Conservation (phyloP, 1,140 invertebrate genomes). For the Rhyacophila brunnea region DNA sequence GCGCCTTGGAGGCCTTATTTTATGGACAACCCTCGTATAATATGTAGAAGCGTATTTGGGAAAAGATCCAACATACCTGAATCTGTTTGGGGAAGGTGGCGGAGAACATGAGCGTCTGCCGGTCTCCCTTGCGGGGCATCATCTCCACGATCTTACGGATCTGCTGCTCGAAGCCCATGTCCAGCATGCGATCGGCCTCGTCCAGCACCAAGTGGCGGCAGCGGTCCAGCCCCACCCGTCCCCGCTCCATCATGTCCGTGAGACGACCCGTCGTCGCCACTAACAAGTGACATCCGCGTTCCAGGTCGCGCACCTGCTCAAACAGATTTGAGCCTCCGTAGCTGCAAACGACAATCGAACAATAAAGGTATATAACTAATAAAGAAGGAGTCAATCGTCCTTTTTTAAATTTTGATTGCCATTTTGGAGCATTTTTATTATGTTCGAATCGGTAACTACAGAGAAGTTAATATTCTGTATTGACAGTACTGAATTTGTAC, state of each 20-base stretch:
- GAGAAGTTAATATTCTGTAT: too few species aligned
- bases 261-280: slow-evolving; percentile 88
- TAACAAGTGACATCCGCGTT: slow-evolving; percentile 80
- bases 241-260: slow-evolving; percentile 72
- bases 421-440: too few species aligned
- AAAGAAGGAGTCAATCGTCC: too few species aligned
- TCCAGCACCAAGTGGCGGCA: slow-evolving; percentile 87
- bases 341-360: too few species aligned
- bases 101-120: slow-evolving; percentile 83
- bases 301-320: slow-evolving; percentile 71
- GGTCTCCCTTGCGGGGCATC: slow-evolving; percentile 72
- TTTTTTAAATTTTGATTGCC: too few species aligned
- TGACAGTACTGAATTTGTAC: too few species aligned
- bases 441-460: too few species aligned
- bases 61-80: slow-evolving; percentile 47
- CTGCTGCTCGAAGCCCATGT: slow-evolving; percentile 87
- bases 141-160: slow-evolving; percentile 71
- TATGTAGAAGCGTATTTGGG: too few species aligned
- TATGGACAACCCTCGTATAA: too few species aligned
- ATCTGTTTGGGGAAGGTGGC: slow-evolving; percentile 89
- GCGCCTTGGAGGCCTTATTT: too few species aligned
- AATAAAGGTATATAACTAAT: too few species aligned
- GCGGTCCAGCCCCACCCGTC: slow-evolving; percentile 67
- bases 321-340: slow-evolving; percentile 81
- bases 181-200: slow-evolving; percentile 85